phyloP scores from a whole-genome alignment of 1,140 invertebrate species.

The Eurosta solidaginis region DNA sequence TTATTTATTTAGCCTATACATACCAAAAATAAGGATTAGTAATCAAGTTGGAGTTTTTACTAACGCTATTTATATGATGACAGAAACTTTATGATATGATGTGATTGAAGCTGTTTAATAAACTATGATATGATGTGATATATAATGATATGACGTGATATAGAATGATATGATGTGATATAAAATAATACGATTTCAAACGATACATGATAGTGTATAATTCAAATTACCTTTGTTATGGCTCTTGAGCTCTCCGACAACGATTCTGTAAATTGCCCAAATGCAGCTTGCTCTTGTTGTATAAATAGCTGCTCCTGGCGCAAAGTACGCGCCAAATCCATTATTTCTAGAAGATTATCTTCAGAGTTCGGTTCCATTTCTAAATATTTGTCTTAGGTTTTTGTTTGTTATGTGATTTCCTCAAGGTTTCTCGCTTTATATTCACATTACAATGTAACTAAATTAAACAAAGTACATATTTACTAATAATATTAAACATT shows the following conservation, averaged over 20 bases:
- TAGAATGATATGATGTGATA: no score
- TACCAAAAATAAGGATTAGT: no score
- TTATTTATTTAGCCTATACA: no score
- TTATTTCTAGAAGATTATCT: conserved; percentile 58
- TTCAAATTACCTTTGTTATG: conserved; percentile 56
- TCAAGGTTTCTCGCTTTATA: background rate
- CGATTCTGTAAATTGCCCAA: conserved; percentile 47
- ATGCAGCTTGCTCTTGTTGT: conserved; percentile 54
- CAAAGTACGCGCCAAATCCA: conserved; percentile 57
- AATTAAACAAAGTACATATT: background rate
- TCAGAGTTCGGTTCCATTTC: conserved; percentile 54
- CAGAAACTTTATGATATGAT: no score
- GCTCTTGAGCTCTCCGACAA: conserved; percentile 50
- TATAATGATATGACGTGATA: no score
- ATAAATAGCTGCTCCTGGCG: conserved; percentile 58
- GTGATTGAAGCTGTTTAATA: no score
- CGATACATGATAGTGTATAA: no score
- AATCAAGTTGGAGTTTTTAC: no score
- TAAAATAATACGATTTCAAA: no score
- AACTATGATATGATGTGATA: no score
- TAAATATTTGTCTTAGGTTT: background rate
- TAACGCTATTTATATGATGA: no score
- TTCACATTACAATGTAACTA: background rate
- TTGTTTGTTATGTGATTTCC: background rate
- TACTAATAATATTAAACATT: background rate